A percentile compares a stretch with the other conserved stretches of the same genome.
These are phyloP conservation scores for Monodelphis domestica DNA, from an alignment of 2,797 vertebrate species.

Conservation along the genomic window DNA sequence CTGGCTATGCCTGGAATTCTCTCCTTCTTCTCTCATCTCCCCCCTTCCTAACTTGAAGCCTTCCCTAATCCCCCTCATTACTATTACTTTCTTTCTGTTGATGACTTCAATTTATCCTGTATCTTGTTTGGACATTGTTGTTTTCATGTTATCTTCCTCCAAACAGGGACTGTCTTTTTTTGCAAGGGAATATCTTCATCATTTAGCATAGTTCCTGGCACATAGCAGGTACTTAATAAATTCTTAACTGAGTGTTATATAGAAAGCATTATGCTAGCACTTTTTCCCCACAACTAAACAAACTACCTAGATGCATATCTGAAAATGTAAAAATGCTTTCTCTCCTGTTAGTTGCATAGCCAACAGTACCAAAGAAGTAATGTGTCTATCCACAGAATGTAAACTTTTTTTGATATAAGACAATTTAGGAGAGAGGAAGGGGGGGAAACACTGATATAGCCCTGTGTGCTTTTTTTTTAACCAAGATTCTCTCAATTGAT, in stretches of 20 bases:
- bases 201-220: neutral
- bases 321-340: neutral
- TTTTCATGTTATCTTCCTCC: neutral
- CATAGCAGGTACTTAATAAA: neutral
- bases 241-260: neutral
- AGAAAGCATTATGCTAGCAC: neutral
- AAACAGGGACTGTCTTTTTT: neutral
- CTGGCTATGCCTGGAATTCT: neutral
- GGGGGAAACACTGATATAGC: neutral
- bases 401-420: neutral
- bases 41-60: neutral
- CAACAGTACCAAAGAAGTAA: neutral
- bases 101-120: neutral
- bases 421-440: neutral
- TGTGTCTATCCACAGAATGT: neutral
- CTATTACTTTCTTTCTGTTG: neutral
- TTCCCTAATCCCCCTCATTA: neutral
- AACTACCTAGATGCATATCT: neutral
- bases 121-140: neutral
- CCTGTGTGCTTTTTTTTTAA: neutral
- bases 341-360: neutral
- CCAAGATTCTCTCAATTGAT: neutral
- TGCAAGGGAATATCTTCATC: neutral
- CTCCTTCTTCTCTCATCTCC: neutral
- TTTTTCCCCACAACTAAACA: neutral